A percentile compares a stretch with the other conserved stretches of the same genome.
These are phyloP conservation scores for Hylaeus volcanicus DNA, from an alignment of 1,140 invertebrate species.

Conservation along the genomic window DNA sequence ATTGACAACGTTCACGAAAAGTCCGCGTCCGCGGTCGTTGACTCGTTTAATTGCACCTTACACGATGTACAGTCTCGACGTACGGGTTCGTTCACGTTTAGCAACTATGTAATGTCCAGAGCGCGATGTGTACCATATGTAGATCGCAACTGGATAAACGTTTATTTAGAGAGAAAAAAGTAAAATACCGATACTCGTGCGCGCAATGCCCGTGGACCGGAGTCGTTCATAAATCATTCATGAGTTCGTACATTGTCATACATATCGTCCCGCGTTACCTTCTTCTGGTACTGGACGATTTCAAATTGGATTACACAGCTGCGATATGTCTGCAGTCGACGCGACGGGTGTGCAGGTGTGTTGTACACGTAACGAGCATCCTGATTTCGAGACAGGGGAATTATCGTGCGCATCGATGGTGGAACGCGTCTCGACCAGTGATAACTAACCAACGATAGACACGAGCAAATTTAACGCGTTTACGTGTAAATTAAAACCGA, in stretches of 20 bases:
- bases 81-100: neutral
- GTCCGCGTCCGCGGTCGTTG: neutral
- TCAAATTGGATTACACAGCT: slow-evolving; percentile 43
- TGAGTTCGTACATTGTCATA: slow-evolving; percentile 40
- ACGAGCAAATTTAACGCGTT: neutral
- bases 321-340: slow-evolving; percentile 23
- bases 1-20: neutral
- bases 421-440: neutral
- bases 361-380: slow-evolving; percentile 27
- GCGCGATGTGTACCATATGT: too few relatives aligned
- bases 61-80: neutral
- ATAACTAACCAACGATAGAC: neutral
- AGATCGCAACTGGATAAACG: neutral
- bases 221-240: slow-evolving; percentile 43
- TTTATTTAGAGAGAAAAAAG: neutral
- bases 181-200: neutral
- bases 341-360: slow-evolving; percentile 35
- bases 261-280: slow-evolving; percentile 18
- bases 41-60: neutral
- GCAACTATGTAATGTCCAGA: neutral
- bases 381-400: slow-evolving; percentile 49
- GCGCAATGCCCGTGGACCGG: neutral
- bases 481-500: too few relatives aligned
- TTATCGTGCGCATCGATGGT: slow-evolving; percentile 29
- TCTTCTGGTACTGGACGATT: slow-evolving; percentile 17